Percentiles rank a stretch among this genome's conserved stretches.
Conservation (phyloP, 2,797 vertebrate genomes). For the Pseudomugil gertrudae region DNA sequence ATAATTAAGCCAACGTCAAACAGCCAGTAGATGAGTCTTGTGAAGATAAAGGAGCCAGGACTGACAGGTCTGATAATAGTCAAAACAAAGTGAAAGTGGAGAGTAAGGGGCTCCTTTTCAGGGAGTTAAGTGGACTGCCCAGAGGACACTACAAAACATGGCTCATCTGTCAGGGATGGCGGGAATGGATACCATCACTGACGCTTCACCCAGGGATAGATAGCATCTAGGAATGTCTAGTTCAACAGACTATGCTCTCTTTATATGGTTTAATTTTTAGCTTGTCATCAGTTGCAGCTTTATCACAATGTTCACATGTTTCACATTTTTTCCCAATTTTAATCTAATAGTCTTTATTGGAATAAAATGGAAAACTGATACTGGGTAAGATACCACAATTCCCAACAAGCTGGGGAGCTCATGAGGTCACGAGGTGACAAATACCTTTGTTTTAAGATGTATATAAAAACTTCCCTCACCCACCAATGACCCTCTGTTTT, state of each 20-base stretch:
- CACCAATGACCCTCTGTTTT: background rate
- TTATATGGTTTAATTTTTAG: slow-evolving; percentile 9
- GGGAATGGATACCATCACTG: slow-evolving; percentile 69
- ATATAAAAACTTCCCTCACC: background rate
- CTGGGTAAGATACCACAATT: background rate
- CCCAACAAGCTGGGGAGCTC: background rate
- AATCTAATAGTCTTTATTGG: background rate
- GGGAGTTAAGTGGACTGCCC: slow-evolving; percentile 77
- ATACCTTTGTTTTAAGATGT: background rate
- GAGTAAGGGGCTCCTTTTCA: slow-evolving; percentile 80
- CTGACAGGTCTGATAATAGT: slow-evolving; percentile 77
- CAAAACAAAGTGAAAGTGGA: slow-evolving; percentile 83
- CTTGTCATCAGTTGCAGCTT: slow-evolving; percentile 5
- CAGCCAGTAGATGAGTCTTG: slow-evolving; percentile 73
- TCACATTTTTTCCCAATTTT: background rate
- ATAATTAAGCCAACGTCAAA: slow-evolving; percentile 75
- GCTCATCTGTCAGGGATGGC: slow-evolving; percentile 72
- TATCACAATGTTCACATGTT: slow-evolving; percentile 11
- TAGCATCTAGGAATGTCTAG: slow-evolving; percentile 62
- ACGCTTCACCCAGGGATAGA: slow-evolving; percentile 58
- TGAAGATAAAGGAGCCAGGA: slow-evolving; percentile 75
- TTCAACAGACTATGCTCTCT: slow-evolving; percentile 45
- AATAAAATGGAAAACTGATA: background rate
- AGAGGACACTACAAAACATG: slow-evolving; percentile 74
- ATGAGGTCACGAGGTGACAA: background rate